Percentiles rank a stretch among this genome's conserved stretches.
Conservation (phyloP, 2,888 invertebrate species). For the Heliconius ismenius region DNA sequence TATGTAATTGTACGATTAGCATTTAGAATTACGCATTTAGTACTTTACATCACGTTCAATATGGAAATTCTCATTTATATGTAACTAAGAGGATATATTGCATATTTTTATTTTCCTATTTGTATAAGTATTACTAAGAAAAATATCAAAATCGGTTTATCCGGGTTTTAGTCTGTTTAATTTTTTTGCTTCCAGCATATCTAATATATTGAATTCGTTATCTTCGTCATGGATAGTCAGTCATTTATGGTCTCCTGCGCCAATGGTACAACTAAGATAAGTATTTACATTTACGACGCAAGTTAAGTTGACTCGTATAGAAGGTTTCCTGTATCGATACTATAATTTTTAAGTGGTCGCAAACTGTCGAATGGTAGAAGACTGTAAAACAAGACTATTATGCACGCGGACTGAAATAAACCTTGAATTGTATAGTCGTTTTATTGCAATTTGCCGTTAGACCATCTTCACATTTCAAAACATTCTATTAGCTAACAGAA, state of each 20-base stretch:
- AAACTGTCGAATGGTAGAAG: constrained; percentile 15
- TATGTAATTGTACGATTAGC: constrained; percentile 21
- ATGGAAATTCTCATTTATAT: constrained; percentile 11
- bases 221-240: too few species aligned
- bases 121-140: neutral
- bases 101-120: neutral
- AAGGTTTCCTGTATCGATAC: constrained; percentile 17
- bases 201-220: neutral
- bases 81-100: constrained; percentile 5
- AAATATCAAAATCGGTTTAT: neutral
- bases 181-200: neutral
- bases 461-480: constrained; percentile 15
- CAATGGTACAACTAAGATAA: neutral
- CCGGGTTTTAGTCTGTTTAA: neutral
- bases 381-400: constrained; percentile 25
- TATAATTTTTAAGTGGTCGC: constrained; percentile 24
- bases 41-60: constrained; percentile 14
- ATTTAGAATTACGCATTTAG: constrained; percentile 26
- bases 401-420: constrained; percentile 19
- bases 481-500: neutral
- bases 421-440: constrained; percentile 17
- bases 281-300: constrained; percentile 9
- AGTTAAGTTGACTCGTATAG: constrained; percentile 16
- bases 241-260: neutral
- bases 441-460: constrained; percentile 25